These are phyloP conservation scores for Hemaris fuciformis DNA, from an alignment of 2,888 invertebrate genomes.

Conservation along the genomic window DNA sequence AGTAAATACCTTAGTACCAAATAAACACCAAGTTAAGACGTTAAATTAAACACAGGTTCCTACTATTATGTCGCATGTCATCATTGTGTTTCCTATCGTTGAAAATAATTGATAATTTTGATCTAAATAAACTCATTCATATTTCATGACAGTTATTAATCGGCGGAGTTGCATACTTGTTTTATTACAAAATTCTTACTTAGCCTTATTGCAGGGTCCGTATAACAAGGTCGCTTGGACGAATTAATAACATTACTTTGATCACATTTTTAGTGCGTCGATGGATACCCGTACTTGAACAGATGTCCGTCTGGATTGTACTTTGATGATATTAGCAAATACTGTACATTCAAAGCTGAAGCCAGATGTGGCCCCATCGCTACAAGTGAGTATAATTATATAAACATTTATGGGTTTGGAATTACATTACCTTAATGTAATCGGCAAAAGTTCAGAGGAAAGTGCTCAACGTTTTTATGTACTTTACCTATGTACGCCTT, in stretches of 20 bases:
- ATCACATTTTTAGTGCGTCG: conserved; percentile 87
- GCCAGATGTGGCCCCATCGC: conserved; percentile 94
- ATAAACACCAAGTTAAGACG: too few species aligned
- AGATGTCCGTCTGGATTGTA: conserved; percentile 94
- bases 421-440: too few species aligned
- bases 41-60: too few species aligned
- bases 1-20: too few species aligned
- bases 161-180: background rate
- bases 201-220: background rate
- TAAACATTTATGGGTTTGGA: background rate
- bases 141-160: background rate
- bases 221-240: background rate
- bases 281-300: conserved; percentile 92
- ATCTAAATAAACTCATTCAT: background rate
- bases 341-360: conserved; percentile 94
- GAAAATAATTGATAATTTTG: background rate
- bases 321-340: conserved; percentile 94
- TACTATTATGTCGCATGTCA: too few species aligned
- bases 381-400: conserved; percentile 85
- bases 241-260: conserved; percentile 24
- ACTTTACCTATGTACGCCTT: too few species aligned
- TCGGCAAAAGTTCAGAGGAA: too few species aligned
- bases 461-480: too few species aligned
- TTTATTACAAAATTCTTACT: background rate
- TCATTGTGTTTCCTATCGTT: too few species aligned